Evolutionary conservation across 2,888 invertebrate genomes (phyloP).

Genomic region (Subacronicta megacephala): DNA sequence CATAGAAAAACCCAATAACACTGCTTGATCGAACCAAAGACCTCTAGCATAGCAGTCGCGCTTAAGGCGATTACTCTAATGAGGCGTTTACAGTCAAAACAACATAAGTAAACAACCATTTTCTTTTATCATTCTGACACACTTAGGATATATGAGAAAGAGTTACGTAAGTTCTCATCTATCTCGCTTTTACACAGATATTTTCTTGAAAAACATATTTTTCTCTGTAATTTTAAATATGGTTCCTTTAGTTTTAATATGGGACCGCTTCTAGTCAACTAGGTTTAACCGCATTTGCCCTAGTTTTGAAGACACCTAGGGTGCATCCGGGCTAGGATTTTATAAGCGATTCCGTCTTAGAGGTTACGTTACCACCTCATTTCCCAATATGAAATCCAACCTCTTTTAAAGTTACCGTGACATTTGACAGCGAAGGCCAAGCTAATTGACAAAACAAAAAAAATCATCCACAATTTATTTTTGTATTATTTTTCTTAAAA

Average conservation of each 20-base stretch:
- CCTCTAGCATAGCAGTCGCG: no score
- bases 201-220: constrained; percentile 43
- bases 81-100: no score
- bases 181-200: constrained; percentile 10
- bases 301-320: neutral
- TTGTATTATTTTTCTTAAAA: constrained; percentile 45
- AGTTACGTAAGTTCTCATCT: constrained; percentile 1
- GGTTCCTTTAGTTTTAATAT: constrained; percentile 1
- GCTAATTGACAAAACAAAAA: constrained; percentile 26
- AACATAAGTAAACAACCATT: neutral
- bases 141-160: constrained; percentile 2
- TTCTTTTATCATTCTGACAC: constrained; percentile 19
- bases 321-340: no score
- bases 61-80: no score
- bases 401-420: constrained; percentile 4
- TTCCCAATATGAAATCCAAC: neutral
- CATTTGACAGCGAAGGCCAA: constrained; percentile 15
- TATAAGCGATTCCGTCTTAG: no score
- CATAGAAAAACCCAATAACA: no score
- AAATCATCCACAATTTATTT: constrained; percentile 22
- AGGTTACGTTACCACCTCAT: neutral
- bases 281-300: neutral
- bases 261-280: neutral
- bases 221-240: constrained; percentile 23
- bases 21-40: no score